Conservation (phyloP, 2,797 vertebrate genomes). For the Miichthys miiuy region DNA sequence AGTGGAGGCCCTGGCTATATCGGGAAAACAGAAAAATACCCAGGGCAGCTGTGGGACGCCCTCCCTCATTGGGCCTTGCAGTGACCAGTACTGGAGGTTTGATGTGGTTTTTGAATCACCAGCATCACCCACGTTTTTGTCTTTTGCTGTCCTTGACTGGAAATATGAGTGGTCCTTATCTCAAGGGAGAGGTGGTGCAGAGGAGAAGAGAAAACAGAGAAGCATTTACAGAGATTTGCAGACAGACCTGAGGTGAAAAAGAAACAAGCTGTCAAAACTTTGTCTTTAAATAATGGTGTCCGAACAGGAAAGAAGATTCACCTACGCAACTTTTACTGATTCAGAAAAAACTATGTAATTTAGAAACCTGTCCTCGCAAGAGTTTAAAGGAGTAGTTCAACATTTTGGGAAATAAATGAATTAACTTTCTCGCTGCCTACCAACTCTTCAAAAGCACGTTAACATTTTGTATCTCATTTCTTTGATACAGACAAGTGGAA, state of each 20-base stretch:
- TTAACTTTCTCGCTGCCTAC: neutral
- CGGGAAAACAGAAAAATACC: slow-evolving; percentile 59
- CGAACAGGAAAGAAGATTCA: slow-evolving; percentile 9
- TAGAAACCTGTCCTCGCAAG: neutral
- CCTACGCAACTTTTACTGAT: slow-evolving; percentile 1
- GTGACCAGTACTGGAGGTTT: slow-evolving; percentile 61
- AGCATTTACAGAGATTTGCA: slow-evolving; percentile 53
- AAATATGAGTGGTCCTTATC: slow-evolving; percentile 65
- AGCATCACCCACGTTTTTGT: slow-evolving; percentile 44
- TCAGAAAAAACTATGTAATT: neutral
- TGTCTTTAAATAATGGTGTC: slow-evolving; percentile 43
- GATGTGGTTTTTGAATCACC: slow-evolving; percentile 71
- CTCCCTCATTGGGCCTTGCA: slow-evolving; percentile 27
- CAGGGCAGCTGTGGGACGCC: slow-evolving; percentile 65
- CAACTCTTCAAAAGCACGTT: too few relatives aligned
- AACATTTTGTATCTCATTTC: neutral
- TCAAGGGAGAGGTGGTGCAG: slow-evolving; percentile 49
- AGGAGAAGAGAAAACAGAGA: slow-evolving; percentile 51
- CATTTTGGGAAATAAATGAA: neutral
- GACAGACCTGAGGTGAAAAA: slow-evolving; percentile 32
- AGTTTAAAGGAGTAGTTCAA: neutral
- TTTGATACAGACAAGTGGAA: too few relatives aligned
- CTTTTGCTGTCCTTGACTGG: slow-evolving; percentile 64
- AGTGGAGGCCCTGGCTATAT: slow-evolving; percentile 52
- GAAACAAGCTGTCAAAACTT: slow-evolving; percentile 51